Conservation (phyloP, 2,797 vertebrate species). For the Todus mexicanus region DNA sequence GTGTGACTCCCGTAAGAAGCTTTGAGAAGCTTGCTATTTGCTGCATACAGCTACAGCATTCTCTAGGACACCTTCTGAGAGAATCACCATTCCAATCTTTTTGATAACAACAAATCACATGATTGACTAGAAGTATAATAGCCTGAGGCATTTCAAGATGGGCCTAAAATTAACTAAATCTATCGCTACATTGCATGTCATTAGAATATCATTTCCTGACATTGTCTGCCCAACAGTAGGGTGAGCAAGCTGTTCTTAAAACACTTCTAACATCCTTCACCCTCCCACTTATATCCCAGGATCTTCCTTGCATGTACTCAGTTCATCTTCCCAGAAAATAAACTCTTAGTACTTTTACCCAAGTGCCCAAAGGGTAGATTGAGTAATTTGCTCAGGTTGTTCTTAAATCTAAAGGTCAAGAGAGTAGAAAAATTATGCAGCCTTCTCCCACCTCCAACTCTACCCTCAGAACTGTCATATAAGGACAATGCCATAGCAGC, state of each 20-base stretch:
- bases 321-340: neutral
- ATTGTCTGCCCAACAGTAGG: neutral
- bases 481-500: neutral
- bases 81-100: neutral
- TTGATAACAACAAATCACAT: constrained; percentile 6
- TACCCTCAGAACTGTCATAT: rapidly evolving
- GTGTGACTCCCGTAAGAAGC: too few species aligned
- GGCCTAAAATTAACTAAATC: constrained; percentile 28
- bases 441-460: neutral
- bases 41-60: neutral
- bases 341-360: neutral
- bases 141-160: neutral
- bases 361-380: neutral
- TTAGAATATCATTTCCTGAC: neutral
- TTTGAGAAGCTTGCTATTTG: neutral
- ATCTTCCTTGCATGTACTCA: neutral
- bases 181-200: neutral
- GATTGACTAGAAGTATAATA: neutral
- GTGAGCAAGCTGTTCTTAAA: neutral
- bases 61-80: neutral
- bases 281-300: neutral
- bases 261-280: neutral
- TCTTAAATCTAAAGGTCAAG: neutral
- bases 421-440: neutral
- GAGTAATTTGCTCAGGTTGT: neutral